phyloP scores from a whole-genome alignment of 2,797 vertebrate genomes.

The Myotis pilosus region DNA sequence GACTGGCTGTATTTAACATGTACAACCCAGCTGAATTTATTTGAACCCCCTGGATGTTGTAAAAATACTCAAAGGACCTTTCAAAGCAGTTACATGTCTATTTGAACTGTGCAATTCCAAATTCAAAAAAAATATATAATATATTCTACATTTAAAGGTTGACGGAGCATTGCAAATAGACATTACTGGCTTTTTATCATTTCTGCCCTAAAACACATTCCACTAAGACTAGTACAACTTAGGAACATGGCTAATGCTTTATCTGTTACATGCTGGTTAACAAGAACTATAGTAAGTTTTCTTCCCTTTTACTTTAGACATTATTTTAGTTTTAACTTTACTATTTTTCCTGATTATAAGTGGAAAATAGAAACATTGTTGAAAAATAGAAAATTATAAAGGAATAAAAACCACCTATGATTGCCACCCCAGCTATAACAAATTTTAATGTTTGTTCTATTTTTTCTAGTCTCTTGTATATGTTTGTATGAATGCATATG shows the following conservation, averaged over 20 bases:
- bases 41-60: background rate
- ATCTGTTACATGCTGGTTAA: background rate
- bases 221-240: background rate
- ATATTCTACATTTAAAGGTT: background rate
- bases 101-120: background rate
- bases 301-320: background rate
- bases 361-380: background rate
- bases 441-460: background rate
- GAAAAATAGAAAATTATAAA: background rate
- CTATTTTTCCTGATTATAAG: background rate
- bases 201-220: background rate
- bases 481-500: background rate
- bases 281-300: background rate
- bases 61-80: background rate
- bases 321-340: slow-evolving; percentile 27
- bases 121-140: background rate
- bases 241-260: background rate
- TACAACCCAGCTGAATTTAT: background rate
- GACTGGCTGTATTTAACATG: background rate
- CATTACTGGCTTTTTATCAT: background rate
- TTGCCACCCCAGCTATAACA: background rate
- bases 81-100: background rate
- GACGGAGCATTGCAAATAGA: background rate
- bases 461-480: background rate
- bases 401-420: background rate